Evolutionary conservation across 1,140 invertebrate species (phyloP).

Genomic region (Dendrolimus punctatus): DNA sequence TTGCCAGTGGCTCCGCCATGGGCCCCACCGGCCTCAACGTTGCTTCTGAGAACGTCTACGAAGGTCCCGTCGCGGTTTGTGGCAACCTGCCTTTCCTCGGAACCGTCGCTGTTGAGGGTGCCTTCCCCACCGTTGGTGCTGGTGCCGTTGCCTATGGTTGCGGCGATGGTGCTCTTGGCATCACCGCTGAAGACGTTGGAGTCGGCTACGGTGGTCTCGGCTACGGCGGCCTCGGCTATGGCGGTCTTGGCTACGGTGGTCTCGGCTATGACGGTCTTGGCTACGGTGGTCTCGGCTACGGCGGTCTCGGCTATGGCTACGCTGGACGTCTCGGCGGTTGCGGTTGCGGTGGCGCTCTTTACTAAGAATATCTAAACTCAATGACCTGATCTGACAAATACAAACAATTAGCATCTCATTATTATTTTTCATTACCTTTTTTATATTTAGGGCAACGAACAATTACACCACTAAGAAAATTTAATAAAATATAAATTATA

Average conservation of each 20-base stretch:
- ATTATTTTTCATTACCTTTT: no score
- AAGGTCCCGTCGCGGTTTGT: conserved; percentile 6
- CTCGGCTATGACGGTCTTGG: background rate
- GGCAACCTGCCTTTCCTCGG: conserved; percentile 19
- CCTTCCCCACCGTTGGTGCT: conserved; percentile 25
- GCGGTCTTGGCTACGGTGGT: background rate
- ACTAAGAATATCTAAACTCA: no score
- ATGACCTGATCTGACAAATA: no score
- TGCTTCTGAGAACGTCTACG: conserved; percentile 13
- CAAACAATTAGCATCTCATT: no score
- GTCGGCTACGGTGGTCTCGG: background rate
- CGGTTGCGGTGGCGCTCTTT: no score
- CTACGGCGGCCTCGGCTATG: no score
- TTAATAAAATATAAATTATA: no score
- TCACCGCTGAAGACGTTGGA: conserved; percentile 5
- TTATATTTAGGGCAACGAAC: no score
- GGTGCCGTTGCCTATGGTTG: conserved; percentile 31
- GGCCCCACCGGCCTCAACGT: conserved; percentile 6
- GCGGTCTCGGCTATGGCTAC: no score
- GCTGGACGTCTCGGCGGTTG: background rate
- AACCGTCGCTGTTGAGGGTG: conserved; percentile 23
- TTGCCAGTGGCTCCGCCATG: conserved; percentile 8
- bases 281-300: background rate
- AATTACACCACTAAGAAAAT: no score
- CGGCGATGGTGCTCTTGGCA: conserved; percentile 17